phyloP scores from a whole-genome alignment of 2,888 invertebrate genomes.

The Phyto melanocephala region DNA sequence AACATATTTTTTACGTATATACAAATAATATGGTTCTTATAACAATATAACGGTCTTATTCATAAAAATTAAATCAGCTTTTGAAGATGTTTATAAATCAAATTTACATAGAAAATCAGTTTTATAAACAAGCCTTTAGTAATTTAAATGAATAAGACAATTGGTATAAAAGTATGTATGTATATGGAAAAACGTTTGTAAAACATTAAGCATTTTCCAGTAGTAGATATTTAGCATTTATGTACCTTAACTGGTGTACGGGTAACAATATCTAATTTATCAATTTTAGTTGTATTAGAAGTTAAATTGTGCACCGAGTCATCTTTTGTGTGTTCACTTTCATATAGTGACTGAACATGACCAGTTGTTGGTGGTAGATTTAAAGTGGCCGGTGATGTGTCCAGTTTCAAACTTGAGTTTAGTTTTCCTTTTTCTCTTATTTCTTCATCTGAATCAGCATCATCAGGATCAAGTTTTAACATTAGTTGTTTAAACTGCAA shows the following conservation, averaged over 20 bases:
- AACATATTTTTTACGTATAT: no score
- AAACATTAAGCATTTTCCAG: no score
- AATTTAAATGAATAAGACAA: no score
- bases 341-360: constrained; percentile 14
- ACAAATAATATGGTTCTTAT: no score
- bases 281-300: constrained; percentile 29
- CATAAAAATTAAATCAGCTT: no score
- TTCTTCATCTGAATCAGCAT: constrained; percentile 82
- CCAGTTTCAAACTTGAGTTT: constrained; percentile 70
- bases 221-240: background rate
- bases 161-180: no score
- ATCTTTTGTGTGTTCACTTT: constrained; percentile 25
- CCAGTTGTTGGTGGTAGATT: constrained; percentile 70
- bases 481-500: constrained; percentile 89
- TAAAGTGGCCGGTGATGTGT: constrained; percentile 68
- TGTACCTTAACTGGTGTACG: constrained; percentile 38
- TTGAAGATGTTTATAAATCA: no score
- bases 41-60: no score
- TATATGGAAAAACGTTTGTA: no score
- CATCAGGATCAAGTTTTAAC: constrained; percentile 89
- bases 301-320: constrained; percentile 19
- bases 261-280: background rate
- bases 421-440: constrained; percentile 74
- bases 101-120: no score
- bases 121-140: no score